These are phyloP conservation scores for Mormyrops boulengeri DNA, from an alignment of 2,797 vertebrate species.

Conservation along the genomic window DNA sequence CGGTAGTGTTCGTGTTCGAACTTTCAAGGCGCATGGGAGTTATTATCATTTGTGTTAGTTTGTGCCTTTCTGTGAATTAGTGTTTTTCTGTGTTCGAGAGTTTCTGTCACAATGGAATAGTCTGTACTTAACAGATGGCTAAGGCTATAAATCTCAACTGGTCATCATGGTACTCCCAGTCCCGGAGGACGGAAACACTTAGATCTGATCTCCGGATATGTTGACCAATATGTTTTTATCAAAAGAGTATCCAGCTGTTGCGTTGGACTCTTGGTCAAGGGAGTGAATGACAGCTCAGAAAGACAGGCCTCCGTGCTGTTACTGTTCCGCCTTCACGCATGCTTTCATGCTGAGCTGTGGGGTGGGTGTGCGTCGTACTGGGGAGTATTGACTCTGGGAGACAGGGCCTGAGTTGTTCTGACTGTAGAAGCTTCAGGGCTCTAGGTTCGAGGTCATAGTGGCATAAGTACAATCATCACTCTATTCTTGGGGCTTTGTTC, in stretches of 20 bases:
- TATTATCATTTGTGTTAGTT: background rate
- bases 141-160: background rate
- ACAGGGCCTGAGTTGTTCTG: background rate
- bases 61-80: background rate
- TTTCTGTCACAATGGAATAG: background rate
- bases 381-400: background rate
- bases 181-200: background rate
- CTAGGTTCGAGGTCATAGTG: background rate
- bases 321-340: background rate
- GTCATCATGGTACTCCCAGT: background rate
- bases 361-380: background rate
- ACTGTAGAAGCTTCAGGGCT: background rate
- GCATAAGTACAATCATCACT: background rate
- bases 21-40: background rate
- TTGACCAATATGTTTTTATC: background rate
- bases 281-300: background rate
- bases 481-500: background rate
- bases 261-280: background rate
- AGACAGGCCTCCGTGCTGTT: background rate
- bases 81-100: background rate
- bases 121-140: background rate
- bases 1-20: background rate
- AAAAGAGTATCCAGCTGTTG: background rate
- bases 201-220: background rate
- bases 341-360: background rate